Evolutionary conservation across 2,797 vertebrate species (phyloP), one percentile per base, ranked within the genome.

Genomic region (Xenopus petersii): DNA sequence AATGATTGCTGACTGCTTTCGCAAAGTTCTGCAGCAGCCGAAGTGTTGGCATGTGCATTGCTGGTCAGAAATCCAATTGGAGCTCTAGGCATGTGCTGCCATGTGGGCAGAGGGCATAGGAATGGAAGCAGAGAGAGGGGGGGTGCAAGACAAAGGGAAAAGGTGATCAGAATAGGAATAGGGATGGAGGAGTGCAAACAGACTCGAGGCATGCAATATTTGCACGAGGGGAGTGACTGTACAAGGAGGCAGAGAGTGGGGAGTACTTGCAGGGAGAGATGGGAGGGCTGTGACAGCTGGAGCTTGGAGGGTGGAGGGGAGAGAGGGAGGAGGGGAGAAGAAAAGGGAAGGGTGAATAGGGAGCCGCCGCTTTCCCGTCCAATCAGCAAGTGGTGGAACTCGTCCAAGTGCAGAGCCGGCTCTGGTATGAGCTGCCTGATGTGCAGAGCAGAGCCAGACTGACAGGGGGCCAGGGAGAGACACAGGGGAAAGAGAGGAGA

Each of bases 401-500:
- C 77, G 89, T 83, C 84, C 83, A 82, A 86, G 85, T 84, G 88
- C 87, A 87, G 86, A 86, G 83, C 82, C 84, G 36, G 85, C 10
- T 79, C 84, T 84, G 75, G 75, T 81, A 67, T 88, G 79, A 84
- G 86, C 82, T 74, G 81, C 59, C 55, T 75, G 68, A 0, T 75
- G 73, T 75, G 81, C 74, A 33, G 54, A 0, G 79, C 70, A 60
- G 78, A 77, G 70, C 75, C 74, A 80, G 80, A 70, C 63, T 46
- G 72, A 79, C 73, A 71, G 70, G 76, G 77, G 74, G 87, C 83
- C 88, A 87, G 86, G 67, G 86, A 86, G 83, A 83, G 88, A 89
- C 87, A 88, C 90, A 89, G 90, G 91, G 92, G 89, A 88, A 88
- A 88, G 89, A 71, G 61, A 75, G 73, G 75, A 81, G 62, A 70